Evolutionary conservation across 2,797 vertebrate genomes (phyloP), one percentile per base, ranked within the genome.

Genomic region (Cuculus canorus): DNA sequence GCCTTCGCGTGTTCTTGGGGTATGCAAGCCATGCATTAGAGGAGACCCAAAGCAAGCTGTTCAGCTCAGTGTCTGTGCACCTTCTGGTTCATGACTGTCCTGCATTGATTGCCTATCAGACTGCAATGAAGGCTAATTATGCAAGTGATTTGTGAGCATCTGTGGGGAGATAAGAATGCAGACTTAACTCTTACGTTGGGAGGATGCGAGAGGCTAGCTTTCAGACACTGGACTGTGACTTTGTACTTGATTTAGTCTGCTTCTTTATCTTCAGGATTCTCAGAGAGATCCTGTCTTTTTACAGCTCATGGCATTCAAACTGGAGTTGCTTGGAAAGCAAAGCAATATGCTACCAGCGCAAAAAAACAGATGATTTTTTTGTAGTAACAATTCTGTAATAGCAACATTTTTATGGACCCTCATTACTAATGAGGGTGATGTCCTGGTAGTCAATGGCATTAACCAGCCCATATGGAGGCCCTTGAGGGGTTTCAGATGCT

Each of bases 11-110:
- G 53, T 59, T 78, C 54, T 41, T 63, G 7, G 30, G 25, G 19
- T 10, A 3, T 2, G 13, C 28, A 33, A 80, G 30, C 57, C 9
- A 2, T 15, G 16, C 1, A 0, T 27, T 22, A 37, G 60, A 37
- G 53, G n/a, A 64, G 60, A 33, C 56, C 28, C 23, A 25, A 61
- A 18, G 23, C 13, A 4, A 7, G 10, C 32, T 39, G 32, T 23
- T 71, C 41, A 32, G 37, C 64, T 71, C 6, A 0, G 19, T 63
- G 65, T 35, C 60, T 75, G 45, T 41, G 48, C 37, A 71, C 35
- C 57, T 39, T 66, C 68, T 76, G 82, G 28, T 66, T 81, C 37
- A 10, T 56, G 17, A 10, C 43, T 76, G 47, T 52, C 70, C 70
- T 68, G 27, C 64, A 19, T 5, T 68, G 75, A 47, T 61, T 68